Conservation (phyloP, 2,888 invertebrate genomes). For the Pristionchus arcanus region DNA sequence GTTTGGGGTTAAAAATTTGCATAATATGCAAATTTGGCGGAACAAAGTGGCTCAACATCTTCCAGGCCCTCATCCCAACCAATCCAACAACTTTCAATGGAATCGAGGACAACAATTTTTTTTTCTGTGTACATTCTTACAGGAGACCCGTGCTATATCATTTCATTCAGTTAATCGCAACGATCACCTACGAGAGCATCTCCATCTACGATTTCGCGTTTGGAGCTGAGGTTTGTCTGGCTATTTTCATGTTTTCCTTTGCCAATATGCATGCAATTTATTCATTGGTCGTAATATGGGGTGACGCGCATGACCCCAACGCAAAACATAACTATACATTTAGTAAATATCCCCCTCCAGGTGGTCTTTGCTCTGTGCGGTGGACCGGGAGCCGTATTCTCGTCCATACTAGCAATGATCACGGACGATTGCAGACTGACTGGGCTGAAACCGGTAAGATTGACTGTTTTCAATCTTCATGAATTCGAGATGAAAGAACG, state of each 20-base stretch:
- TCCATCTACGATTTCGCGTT: slow-evolving; percentile 65
- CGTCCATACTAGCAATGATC: slow-evolving; percentile 69
- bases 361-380: slow-evolving; percentile 62
- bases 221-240: slow-evolving; percentile 39
- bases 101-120: no score
- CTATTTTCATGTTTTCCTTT: no score
- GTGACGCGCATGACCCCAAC: neutral
- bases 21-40: no score
- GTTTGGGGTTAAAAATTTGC: no score
- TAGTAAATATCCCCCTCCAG: neutral
- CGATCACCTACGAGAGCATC: slow-evolving; percentile 67
- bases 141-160: no score
- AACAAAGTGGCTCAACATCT: no score
- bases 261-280: no score
- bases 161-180: slow-evolving; percentile 60
- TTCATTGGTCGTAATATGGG: neutral
- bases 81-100: no score
- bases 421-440: slow-evolving; percentile 71
- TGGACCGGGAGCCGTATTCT: slow-evolving; percentile 67
- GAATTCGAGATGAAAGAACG: no score
- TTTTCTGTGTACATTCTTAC: no score
- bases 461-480: neutral
- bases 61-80: no score
- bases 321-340: neutral
- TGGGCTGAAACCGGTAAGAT: slow-evolving; percentile 66